Evolutionary conservation across 2,797 vertebrate species (phyloP), one percentile per base, ranked within the genome.

Genomic region (Florisuga fusca): DNA sequence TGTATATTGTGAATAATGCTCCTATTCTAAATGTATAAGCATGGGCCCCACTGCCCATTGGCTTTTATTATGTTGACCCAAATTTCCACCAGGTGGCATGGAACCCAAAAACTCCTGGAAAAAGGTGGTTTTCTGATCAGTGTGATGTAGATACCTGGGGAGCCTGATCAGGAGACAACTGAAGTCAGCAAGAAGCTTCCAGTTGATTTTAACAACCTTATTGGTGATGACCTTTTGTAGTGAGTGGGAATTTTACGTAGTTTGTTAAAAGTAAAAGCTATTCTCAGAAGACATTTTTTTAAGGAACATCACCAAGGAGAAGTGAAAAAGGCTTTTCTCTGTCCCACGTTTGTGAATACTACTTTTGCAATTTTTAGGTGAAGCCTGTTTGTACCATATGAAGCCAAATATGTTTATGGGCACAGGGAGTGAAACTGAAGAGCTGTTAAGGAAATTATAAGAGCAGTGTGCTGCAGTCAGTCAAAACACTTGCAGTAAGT

Each of bases 81-180:
- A 22, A 86, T 84, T 93, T 82, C 89, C 88, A 87, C 71, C 73
- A 91, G 91, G 80, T 92, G 89, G 86, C 92, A 89, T 89, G 82
- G 53, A 68, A 85, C 78, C 45, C 14, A 85, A 46, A 79, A 93
- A 66, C 23, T 31, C 50, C 64, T 29, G 31, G 31, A 23, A 63
- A 72, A 69, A 74, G 68, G 23, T 59, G 9, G 3, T 3, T 84
- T 76, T 93, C 55, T 91, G 62, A 45, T 27, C 34, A 38, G 34
- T 61, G 34, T 38, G 34, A 61, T 61, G 58, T 27, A 27, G 58
- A 38, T 38, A 61, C 25, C 15, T 17, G 31, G 69, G 51, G 20
- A 41, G 5, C 20, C 46, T 61, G 31, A 61, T 57, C 38, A 76
- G 77, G 20, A 62, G n/a, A 69, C 55, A 78, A 1, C n/a, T 54